phyloP scores from a whole-genome alignment of 2,113 vertebrate genomes.

The Dascyllus trimaculatus region DNA sequence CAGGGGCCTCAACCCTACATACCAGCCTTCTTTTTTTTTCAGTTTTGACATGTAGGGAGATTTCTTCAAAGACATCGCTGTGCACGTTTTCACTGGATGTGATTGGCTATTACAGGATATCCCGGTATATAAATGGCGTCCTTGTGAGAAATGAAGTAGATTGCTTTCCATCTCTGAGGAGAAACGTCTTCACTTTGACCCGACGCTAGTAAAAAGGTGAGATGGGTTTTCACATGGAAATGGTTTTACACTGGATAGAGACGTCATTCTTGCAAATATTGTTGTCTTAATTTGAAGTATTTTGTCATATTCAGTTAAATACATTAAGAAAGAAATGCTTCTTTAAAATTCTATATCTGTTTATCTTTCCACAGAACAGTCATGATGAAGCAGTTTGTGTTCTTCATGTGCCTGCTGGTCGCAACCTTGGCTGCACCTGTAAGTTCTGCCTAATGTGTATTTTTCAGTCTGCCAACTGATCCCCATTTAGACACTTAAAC shows the following conservation, averaged over 20 bases:
- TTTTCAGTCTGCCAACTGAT: not conserved
- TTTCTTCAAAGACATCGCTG: conserved; percentile 68
- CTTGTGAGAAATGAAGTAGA: conserved; percentile 36
- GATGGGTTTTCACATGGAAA: conserved; percentile 19
- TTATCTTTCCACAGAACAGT: conserved; percentile 6
- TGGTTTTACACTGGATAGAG: not conserved
- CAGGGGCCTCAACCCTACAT: conserved; percentile 68
- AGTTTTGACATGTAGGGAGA: conserved; percentile 68
- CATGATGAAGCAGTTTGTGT: conserved; percentile 72
- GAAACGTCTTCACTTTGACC: conserved; percentile 27
- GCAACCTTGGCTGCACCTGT: conserved; percentile 77
- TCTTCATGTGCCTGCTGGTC: conserved; percentile 73
- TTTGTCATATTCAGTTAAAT: no score
- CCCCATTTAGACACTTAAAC: conserved; percentile 12
- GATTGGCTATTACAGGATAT: conserved; percentile 76
- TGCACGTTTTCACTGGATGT: conserved; percentile 47
- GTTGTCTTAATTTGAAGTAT: not conserved
- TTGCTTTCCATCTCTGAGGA: conserved; percentile 27
- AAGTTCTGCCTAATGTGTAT: conserved; percentile 52
- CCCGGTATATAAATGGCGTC: conserved; percentile 72
- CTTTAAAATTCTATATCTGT: not conserved
- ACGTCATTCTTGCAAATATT: not conserved
- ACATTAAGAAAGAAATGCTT: not conserved
- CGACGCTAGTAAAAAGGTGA: conserved; percentile 51
- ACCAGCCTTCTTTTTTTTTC: conserved; percentile 41